Evolutionary conservation across 1,140 invertebrate genomes (phyloP).

Genomic region (Pseudomyrmex sp.): DNA sequence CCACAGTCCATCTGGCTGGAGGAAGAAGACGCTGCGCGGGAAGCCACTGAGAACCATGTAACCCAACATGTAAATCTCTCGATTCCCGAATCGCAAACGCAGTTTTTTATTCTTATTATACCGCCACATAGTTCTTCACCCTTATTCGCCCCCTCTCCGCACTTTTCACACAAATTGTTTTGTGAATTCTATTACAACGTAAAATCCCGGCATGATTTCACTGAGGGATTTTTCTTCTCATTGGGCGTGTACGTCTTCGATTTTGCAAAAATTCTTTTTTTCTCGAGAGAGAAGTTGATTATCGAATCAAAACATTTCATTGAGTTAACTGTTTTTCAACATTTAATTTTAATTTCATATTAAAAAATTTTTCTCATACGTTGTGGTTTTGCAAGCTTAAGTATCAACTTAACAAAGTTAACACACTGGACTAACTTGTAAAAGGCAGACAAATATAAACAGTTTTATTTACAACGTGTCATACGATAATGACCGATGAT

Average conservation of each 20-base stretch:
- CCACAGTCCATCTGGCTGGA: conserved; percentile 90
- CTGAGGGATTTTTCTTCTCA: conserved; percentile 15
- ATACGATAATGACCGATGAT: too few relatives aligned
- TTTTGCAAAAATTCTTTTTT: background rate
- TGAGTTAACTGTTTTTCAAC: background rate
- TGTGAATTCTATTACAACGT: conserved; percentile 18
- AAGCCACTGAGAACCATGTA: conserved; percentile 84
- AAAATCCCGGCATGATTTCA: conserved; percentile 60
- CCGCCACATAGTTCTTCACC: conserved; percentile 39
- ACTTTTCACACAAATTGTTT: conserved; percentile 27
- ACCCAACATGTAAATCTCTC: conserved; percentile 83
- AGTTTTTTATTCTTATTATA: conserved; percentile 65
- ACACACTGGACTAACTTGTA: background rate
- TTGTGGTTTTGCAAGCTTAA: conserved; percentile 1
- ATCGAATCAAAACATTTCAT: background rate
- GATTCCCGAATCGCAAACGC: conserved; percentile 71
- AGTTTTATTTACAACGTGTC: background rate
- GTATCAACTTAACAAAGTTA: background rate
- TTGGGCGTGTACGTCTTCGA: background rate
- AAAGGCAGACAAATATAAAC: too few relatives aligned
- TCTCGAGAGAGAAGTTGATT: background rate
- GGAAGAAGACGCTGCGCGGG: conserved; percentile 85
- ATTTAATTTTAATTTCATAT: conserved; percentile 7
- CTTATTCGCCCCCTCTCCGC: background rate
- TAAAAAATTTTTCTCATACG: background rate